These are phyloP conservation scores for Rhabditoides inermis DNA, from an alignment of 2,888 invertebrate species.

Conservation along the genomic window DNA sequence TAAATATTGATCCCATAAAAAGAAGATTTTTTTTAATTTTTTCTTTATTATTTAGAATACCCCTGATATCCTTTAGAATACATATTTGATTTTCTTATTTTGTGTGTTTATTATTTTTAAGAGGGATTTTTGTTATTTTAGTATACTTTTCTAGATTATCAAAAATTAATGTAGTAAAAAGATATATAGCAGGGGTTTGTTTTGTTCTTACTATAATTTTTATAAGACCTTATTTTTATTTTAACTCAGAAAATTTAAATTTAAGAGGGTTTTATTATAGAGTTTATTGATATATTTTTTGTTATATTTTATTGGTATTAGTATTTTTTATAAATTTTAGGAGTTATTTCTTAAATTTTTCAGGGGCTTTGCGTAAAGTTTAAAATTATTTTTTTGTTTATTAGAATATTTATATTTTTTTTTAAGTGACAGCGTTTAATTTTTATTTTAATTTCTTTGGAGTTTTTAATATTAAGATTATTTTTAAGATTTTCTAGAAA, in stretches of 20 bases:
- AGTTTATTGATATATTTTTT: constrained; percentile 22
- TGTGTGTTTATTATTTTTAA: constrained; percentile 37
- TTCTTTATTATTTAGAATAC: constrained; percentile 23
- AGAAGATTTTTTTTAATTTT: constrained; percentile 35
- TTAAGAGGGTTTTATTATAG: constrained; percentile 55
- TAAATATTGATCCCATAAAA: constrained; percentile 29
- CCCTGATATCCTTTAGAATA: constrained; percentile 21
- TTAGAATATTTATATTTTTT: constrained; percentile 34
- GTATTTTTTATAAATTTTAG: constrained; percentile 55
- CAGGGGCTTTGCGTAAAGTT: constrained; percentile 33
- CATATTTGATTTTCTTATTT: constrained; percentile 36
- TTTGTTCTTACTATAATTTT: constrained; percentile 12
- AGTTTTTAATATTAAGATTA: constrained; percentile 31
- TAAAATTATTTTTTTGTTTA: constrained; percentile 38
- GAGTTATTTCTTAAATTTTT: constrained; percentile 36
- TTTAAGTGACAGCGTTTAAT: constrained; percentile 38
- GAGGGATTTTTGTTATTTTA: constrained; percentile 37
- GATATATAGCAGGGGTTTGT: constrained; percentile 14
- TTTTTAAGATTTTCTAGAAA: constrained; percentile 22
- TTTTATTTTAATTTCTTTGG: constrained; percentile 40
- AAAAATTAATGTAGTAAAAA: constrained; percentile 25
- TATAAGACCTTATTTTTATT: constrained; percentile 7
- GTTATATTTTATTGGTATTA: constrained; percentile 32
- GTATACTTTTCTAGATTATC: constrained; percentile 37
- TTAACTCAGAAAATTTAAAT: constrained; percentile 13